Percentiles rank a stretch among this genome's conserved stretches.
These are phyloP conservation scores for Cryptotermes secundus DNA, from an alignment of 1,140 invertebrate species.

Conservation along the genomic window DNA sequence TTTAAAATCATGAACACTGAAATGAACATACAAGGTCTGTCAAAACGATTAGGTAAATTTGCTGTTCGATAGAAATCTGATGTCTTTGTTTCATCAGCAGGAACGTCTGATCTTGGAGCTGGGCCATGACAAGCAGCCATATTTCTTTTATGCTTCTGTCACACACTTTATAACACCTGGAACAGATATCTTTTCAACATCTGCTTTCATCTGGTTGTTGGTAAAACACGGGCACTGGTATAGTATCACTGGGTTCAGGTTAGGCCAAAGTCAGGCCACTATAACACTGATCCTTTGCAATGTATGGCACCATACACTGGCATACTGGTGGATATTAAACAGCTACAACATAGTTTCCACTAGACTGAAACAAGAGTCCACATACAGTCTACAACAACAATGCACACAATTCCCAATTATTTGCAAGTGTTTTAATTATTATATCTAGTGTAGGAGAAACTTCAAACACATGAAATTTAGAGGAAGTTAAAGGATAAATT, in stretches of 20 bases:
- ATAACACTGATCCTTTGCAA: too few species aligned
- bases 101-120: neutral
- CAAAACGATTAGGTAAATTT: slow-evolving; percentile 28
- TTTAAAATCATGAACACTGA: neutral
- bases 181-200: neutral
- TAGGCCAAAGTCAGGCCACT: too few species aligned
- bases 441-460: too few species aligned
- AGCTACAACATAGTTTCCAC: neutral
- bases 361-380: neutral
- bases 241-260: too few species aligned
- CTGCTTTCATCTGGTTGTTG: too few species aligned
- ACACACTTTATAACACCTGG: neutral
- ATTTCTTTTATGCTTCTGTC: neutral
- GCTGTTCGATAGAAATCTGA: slow-evolving; percentile 30
- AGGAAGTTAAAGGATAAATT: too few species aligned
- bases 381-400: neutral
- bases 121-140: neutral
- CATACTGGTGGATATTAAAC: neutral
- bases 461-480: too few species aligned
- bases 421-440: too few species aligned
- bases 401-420: too few species aligned
- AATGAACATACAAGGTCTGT: slow-evolving; percentile 21
- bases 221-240: too few species aligned
- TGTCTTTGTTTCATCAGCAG: neutral
- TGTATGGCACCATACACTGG: too few species aligned